These are phyloP conservation scores for Betta splendens DNA, from an alignment of 2,797 vertebrate species.

Conservation along the genomic window DNA sequence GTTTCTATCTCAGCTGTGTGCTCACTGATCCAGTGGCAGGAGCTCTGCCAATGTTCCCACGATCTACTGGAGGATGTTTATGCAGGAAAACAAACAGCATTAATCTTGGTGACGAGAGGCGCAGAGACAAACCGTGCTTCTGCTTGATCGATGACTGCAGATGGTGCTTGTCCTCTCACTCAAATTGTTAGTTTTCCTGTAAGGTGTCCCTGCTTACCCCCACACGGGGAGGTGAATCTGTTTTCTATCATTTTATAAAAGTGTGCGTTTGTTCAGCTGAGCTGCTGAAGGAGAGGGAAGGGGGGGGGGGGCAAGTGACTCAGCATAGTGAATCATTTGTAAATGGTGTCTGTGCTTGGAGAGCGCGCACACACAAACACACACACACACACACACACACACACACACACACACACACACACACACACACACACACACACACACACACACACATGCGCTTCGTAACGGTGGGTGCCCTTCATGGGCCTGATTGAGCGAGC, in stretches of 20 bases:
- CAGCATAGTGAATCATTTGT: constrained; percentile 70
- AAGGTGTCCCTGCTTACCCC: constrained; percentile 21
- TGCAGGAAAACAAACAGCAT: constrained; percentile 58
- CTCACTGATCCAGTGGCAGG: constrained; percentile 43
- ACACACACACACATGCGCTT: constrained; percentile 13
- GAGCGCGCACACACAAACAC: constrained; percentile 31
- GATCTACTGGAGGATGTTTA: constrained; percentile 48
- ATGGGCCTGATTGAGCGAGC: constrained; percentile 53
- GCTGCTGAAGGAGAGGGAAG: constrained; percentile 37
- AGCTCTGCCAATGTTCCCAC: constrained; percentile 43
- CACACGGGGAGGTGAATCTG: constrained; percentile 39
- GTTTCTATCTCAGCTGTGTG: constrained; percentile 43
- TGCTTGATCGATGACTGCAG: constrained; percentile 28
- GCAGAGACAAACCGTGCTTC: constrained; percentile 14
- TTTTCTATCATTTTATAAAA: constrained; percentile 47
- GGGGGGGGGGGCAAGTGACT: constrained; percentile 59
- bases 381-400: constrained; percentile 12
- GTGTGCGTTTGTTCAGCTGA: constrained; percentile 27
- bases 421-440: constrained; percentile 26
- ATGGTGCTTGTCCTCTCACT: constrained; percentile 9
- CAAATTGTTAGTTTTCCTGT: constrained; percentile 32
- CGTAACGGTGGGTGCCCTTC: constrained; percentile 49
- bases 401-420: constrained; percentile 11
- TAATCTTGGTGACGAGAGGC: constrained; percentile 47
- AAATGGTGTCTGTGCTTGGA: constrained; percentile 63